These are phyloP conservation scores for Drosophila glabriapex DNA, from an alignment of 2,888 invertebrate genomes.

Conservation along the genomic window DNA sequence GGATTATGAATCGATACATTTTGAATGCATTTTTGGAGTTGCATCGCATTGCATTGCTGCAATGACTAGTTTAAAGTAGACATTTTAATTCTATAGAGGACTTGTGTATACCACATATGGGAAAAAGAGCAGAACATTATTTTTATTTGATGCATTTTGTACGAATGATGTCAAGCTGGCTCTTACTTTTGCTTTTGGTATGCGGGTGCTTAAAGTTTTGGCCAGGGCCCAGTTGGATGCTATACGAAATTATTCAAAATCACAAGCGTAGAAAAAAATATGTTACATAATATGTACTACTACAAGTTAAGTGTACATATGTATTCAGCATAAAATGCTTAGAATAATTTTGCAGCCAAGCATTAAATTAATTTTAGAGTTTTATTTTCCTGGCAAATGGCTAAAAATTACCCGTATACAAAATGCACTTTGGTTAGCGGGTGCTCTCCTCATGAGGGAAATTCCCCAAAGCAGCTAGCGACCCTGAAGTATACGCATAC, in stretches of 20 bases:
- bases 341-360: slow-evolving; percentile 64
- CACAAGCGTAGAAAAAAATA: slow-evolving; percentile 33
- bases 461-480: slow-evolving; percentile 56
- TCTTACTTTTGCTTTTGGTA: neutral
- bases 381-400: slow-evolving; percentile 24
- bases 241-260: slow-evolving; percentile 48
- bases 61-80: neutral
- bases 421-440: slow-evolving; percentile 61
- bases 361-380: slow-evolving; percentile 64
- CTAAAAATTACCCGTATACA: slow-evolving; percentile 21
- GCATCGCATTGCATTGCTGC: neutral
- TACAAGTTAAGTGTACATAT: neutral
- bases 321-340: slow-evolving; percentile 44
- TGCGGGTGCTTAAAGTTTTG: slow-evolving; percentile 8
- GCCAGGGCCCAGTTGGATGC: slow-evolving; percentile 4
- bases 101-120: neutral
- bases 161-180: neutral
- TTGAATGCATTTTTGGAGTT: neutral
- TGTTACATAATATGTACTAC: slow-evolving; percentile 28
- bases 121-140: neutral
- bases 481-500: slow-evolving; percentile 51
- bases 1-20: neutral
- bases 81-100: neutral
- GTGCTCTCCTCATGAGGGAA: slow-evolving; percentile 47
- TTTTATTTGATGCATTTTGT: no score